A percentile compares a stretch with the other conserved stretches of the same genome.
These are phyloP conservation scores for Serripes groenlandicus DNA, from an alignment of 2,888 invertebrate species.

Conservation along the genomic window DNA sequence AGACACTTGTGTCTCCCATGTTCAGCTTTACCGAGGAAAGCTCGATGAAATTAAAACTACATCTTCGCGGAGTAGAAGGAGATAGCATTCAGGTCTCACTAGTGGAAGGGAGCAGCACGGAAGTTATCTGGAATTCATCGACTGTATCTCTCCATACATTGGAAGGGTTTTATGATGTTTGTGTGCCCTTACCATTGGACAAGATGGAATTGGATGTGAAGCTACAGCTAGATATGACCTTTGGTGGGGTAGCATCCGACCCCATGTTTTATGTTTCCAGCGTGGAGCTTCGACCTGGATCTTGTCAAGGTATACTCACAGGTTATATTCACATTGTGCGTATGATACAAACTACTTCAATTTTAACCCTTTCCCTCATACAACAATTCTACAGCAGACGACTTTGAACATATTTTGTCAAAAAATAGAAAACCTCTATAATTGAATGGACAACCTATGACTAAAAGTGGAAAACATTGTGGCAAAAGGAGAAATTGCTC, in stretches of 20 bases:
- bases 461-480: too few relatives aligned
- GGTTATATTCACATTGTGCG: too few relatives aligned
- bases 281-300: not conserved
- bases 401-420: too few relatives aligned
- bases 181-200: not conserved
- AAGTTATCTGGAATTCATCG: not conserved
- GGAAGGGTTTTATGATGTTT: not conserved
- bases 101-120: not conserved
- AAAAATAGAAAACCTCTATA: too few relatives aligned
- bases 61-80: not conserved
- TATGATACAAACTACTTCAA: too few relatives aligned
- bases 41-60: not conserved
- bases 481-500: too few relatives aligned
- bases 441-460: too few relatives aligned
- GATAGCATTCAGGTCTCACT: not conserved
- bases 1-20: not conserved
- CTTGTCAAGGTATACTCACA: conserved; percentile 5
- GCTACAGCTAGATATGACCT: not conserved
- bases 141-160: not conserved
- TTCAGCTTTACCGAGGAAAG: not conserved
- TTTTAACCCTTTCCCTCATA: too few relatives aligned
- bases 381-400: too few relatives aligned
- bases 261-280: not conserved
- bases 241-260: not conserved
- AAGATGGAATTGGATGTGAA: not conserved